Conservation (phyloP, 2,113 vertebrate species). For the Lampris incognitus region DNA sequence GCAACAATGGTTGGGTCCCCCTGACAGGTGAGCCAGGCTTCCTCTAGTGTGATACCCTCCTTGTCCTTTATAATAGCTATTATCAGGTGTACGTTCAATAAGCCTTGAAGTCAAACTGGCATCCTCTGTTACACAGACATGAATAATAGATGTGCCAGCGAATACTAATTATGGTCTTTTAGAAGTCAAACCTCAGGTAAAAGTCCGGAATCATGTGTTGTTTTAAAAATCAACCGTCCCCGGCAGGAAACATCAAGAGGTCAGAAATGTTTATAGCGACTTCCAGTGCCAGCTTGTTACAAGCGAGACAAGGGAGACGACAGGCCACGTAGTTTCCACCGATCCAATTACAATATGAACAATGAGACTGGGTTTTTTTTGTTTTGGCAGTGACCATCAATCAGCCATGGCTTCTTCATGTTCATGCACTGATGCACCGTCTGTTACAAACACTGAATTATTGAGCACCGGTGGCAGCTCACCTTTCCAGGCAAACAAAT, state of each 20-base stretch:
- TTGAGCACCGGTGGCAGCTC: conserved; percentile 76
- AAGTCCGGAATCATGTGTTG: conserved; percentile 32
- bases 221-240: conserved; percentile 52
- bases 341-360: conserved; percentile 74
- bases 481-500: conserved; percentile 80
- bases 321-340: conserved; percentile 61
- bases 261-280: conserved; percentile 39
- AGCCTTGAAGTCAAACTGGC: conserved; percentile 73
- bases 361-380: conserved; percentile 70
- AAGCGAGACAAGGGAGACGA: conserved; percentile 49
- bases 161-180: conserved; percentile 48
- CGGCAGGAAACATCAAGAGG: conserved; percentile 20
- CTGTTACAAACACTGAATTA: conserved; percentile 86
- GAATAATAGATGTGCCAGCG: conserved; percentile 68
- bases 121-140: conserved; percentile 66
- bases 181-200: conserved; percentile 47
- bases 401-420: conserved; percentile 57
- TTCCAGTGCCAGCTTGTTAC: conserved; percentile 50
- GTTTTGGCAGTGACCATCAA: conserved; percentile 70
- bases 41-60: conserved; percentile 46
- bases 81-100: conserved; percentile 76
- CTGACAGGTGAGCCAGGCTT: conserved; percentile 67
- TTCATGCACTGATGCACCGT: conserved; percentile 78
- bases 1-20: conserved; percentile 48
- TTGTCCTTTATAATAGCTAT: conserved; percentile 62